These are phyloP conservation scores for Macropis europaea DNA, from an alignment of 2,888 invertebrate species.

Conservation along the genomic window DNA sequence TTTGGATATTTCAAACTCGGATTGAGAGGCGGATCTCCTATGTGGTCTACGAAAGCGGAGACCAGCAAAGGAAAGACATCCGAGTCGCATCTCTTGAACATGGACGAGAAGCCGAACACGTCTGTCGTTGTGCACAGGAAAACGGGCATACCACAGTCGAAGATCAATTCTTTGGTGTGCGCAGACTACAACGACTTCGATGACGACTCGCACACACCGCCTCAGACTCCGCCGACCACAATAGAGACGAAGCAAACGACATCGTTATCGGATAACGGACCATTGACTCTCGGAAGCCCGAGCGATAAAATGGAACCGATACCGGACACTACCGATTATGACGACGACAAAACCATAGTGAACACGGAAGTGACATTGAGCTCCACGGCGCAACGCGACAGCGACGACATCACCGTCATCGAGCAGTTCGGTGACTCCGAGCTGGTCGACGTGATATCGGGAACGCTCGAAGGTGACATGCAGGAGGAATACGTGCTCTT, in stretches of 20 bases:
- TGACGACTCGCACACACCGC: constrained; percentile 82
- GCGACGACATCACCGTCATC: constrained; percentile 83
- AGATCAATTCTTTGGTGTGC: constrained; percentile 82
- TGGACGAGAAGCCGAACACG: constrained; percentile 80
- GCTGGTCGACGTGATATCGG: constrained; percentile 83
- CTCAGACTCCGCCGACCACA: constrained; percentile 80
- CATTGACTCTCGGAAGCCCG: constrained; percentile 74
- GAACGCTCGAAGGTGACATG: constrained; percentile 83
- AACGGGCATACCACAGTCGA: constrained; percentile 77
- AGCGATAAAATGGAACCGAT: constrained; percentile 80
- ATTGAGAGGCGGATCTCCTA: constrained; percentile 85
- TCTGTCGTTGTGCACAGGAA: constrained; percentile 77
- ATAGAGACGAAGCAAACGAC: constrained; percentile 64
- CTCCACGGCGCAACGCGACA: constrained; percentile 82
- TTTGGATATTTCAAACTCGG: constrained; percentile 84
- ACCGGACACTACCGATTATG: constrained; percentile 82
- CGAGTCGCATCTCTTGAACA: constrained; percentile 77
- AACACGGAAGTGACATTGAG: constrained; percentile 83
- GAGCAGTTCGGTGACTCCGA: constrained; percentile 82
- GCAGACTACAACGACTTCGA: constrained; percentile 84
- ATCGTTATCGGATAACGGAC: constrained; percentile 63
- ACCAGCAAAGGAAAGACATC: constrained; percentile 77
- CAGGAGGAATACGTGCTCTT: constrained; percentile 85
- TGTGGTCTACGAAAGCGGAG: constrained; percentile 82
- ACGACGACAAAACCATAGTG: constrained; percentile 82